A percentile compares a stretch with the other conserved stretches of the same genome.
Evolutionary conservation across 1,140 invertebrate species (phyloP).

Genomic region (Ostrea edulis): DNA sequence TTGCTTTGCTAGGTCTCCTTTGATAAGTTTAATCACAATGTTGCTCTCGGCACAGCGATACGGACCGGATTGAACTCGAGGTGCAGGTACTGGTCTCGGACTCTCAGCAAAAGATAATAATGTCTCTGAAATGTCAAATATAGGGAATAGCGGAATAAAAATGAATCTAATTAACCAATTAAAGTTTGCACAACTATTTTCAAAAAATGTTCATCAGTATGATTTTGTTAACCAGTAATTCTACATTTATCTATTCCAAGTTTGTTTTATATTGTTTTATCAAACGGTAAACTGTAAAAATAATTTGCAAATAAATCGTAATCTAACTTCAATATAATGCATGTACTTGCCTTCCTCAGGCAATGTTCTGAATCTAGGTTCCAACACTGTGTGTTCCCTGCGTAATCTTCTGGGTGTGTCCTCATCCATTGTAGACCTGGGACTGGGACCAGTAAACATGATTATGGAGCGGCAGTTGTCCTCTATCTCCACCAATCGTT

Average conservation of each 20-base stretch:
- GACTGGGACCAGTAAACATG: constrained; percentile 8
- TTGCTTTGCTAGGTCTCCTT: constrained; percentile 39
- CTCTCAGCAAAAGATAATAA: neutral
- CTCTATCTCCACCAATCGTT: neutral
- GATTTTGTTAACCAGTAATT: neutral
- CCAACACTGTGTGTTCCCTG: neutral
- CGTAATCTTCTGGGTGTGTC: neutral
- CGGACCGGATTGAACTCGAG: neutral
- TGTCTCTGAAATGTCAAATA: neutral
- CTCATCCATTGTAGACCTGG: neutral
- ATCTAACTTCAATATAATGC: neutral
- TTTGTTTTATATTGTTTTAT: neutral
- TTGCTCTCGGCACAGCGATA: constrained; percentile 28
- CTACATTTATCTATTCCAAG: neutral
- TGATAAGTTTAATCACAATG: constrained; percentile 27
- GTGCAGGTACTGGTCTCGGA: neutral
- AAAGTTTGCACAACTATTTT: neutral
- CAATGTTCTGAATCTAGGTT: neutral
- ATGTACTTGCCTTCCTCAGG: neutral
- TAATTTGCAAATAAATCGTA: too few relatives aligned
- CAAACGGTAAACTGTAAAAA: neutral
- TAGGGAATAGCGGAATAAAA: neutral
- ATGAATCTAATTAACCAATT: neutral
- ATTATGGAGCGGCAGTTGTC: neutral
- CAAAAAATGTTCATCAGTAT: too few relatives aligned